Percentiles rank a stretch among this genome's conserved stretches.
Conservation (phyloP, 2,113 vertebrate species). For the Hoplias malabaricus region DNA sequence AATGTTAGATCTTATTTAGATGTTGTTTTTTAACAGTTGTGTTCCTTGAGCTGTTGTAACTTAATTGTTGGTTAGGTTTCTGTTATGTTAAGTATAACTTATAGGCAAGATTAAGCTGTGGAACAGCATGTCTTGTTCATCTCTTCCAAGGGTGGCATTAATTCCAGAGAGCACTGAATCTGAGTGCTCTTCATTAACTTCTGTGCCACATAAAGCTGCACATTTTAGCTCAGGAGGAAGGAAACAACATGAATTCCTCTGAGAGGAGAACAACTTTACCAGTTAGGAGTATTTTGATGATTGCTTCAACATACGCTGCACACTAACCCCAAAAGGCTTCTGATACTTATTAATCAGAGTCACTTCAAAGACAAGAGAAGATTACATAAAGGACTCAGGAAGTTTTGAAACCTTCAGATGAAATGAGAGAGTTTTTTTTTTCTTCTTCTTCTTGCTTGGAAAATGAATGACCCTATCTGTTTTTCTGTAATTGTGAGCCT, state of each 20-base stretch:
- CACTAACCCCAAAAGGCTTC: constrained; percentile 57
- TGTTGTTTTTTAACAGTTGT: background rate
- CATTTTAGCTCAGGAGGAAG: background rate
- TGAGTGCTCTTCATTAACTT: background rate
- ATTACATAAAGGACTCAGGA: constrained; percentile 44
- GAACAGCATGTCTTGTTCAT: background rate
- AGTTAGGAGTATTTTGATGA: background rate
- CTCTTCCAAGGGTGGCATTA: background rate
- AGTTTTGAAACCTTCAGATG: constrained; percentile 28
- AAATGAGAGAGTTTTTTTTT: constrained; percentile 21
- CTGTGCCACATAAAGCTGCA: background rate
- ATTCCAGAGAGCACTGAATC: background rate
- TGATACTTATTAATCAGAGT: constrained; percentile 55
- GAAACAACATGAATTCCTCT: background rate
- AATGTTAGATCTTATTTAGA: background rate
- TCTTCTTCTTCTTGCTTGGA: constrained; percentile 19
- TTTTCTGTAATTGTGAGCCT: constrained; percentile 48
- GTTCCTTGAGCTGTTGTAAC: background rate
- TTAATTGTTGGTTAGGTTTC: background rate
- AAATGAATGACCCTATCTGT: constrained; percentile 45
- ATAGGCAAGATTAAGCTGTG: background rate
- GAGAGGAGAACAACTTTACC: background rate
- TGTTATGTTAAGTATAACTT: background rate
- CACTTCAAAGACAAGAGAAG: constrained; percentile 63
- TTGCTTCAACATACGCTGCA: constrained; percentile 25